phyloP scores from a whole-genome alignment of 2,888 invertebrate genomes.

The Amiota mariae region DNA sequence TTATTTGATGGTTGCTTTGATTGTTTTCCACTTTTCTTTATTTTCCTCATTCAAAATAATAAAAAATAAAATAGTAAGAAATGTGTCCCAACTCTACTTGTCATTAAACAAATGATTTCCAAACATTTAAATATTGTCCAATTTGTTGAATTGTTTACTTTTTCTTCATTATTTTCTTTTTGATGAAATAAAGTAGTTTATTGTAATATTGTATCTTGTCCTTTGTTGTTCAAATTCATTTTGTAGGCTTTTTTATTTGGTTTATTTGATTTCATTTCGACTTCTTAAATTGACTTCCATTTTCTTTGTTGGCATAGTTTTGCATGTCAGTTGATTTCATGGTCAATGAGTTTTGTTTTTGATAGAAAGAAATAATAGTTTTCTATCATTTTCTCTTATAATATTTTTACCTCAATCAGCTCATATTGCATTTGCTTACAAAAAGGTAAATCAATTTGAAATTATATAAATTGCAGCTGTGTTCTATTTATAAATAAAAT shows the following conservation, averaged over 20 bases:
- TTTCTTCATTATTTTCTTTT: conserved; percentile 8
- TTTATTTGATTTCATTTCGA: not conserved
- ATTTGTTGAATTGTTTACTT: conserved; percentile 6
- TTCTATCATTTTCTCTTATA: not conserved
- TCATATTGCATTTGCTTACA: not conserved
- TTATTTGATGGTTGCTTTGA: conserved; percentile 64
- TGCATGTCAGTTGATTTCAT: conserved; percentile 64
- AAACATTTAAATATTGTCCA: conserved; percentile 53
- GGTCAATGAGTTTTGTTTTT: conserved; percentile 55
- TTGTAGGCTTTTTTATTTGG: conserved; percentile 39
- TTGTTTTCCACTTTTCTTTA: conserved; percentile 48
- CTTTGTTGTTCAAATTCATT: conserved; percentile 21
- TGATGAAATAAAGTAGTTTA: conserved; percentile 4
- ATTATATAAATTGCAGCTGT: not conserved
- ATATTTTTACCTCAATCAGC: not conserved
- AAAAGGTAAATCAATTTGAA: not conserved
- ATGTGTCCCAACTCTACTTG: no score
- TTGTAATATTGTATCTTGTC: conserved; percentile 35
- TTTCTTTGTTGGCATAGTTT: conserved; percentile 58
- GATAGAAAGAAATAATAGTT: not conserved
- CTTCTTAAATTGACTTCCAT: conserved; percentile 2
- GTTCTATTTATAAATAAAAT: not conserved
- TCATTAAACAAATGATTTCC: conserved; percentile 54
- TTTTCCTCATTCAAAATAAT: not conserved
- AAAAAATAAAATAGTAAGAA: not conserved